phyloP scores from a whole-genome alignment of 2,888 invertebrate species.

The Spatulosminthurus flaviceps region DNA sequence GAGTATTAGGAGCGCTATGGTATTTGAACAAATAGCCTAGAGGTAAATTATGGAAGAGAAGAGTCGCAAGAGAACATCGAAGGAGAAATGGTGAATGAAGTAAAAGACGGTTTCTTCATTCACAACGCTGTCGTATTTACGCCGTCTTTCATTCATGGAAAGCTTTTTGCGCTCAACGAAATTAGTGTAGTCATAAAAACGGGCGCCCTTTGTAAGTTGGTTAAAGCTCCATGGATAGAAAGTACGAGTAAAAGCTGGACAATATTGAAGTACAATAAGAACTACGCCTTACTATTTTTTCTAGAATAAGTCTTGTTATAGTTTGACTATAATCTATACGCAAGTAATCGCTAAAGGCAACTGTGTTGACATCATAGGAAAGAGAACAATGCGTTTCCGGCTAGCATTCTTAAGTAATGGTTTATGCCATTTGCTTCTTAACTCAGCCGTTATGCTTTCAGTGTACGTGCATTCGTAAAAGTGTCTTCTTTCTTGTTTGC shows the following conservation, averaged over 20 bases:
- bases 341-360: too few species aligned
- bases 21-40: conserved; percentile 26
- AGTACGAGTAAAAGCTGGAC: conserved; percentile 11
- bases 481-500: conserved; percentile 13
- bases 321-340: background rate
- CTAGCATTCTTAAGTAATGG: conserved; percentile 27
- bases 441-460: conserved; percentile 25
- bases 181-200: conserved; percentile 46
- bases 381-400: conserved; percentile 51
- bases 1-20: background rate
- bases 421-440: conserved; percentile 33
- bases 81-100: conserved; percentile 47
- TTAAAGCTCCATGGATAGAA: too few species aligned
- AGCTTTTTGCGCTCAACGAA: conserved; percentile 49
- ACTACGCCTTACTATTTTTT: background rate
- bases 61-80: conserved; percentile 5
- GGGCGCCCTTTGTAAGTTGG: conserved; percentile 21
- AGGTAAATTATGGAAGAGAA: conserved; percentile 37
- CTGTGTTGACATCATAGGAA: conserved; percentile 15
- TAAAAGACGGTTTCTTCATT: conserved; percentile 47
- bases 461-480: conserved; percentile 13
- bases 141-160: conserved; percentile 45
- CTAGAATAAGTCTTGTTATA: too few species aligned
- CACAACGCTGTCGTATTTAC: conserved; percentile 43
- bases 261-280: conserved; percentile 12